Evolutionary conservation across 2,797 vertebrate genomes (phyloP), one percentile per base, ranked within the genome.

Genomic region (Myripristis jacobus): DNA sequence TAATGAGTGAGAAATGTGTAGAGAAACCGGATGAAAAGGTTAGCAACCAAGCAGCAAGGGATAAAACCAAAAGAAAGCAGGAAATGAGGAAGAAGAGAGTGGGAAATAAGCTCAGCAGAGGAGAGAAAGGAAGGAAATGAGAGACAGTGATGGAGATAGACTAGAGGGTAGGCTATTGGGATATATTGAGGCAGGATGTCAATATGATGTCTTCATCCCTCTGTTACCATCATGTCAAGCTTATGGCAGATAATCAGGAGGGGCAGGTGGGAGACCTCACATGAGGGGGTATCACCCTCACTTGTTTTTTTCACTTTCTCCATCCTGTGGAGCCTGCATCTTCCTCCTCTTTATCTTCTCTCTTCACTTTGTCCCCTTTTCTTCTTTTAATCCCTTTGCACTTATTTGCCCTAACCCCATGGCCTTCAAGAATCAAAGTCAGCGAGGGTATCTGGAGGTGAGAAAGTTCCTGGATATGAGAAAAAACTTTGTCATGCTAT

Each of bases 191-290:
- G 81, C 77, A 82, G 81, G 67, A 87, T 87, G 88, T 79, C 87
- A 80, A 82, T 87, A 81, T 75, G 74, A 90, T 87, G 84, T 90
- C 81, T 89, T 87, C 75, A 87, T 87, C 79, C 75, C 63, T 75
- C 70, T 75, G 79, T 82, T 82, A 78, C 71, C 36, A 65, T 84
- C 86, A 81, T 77, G 79, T 89, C 84, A 85, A 48, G 72, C 59
- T 59, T 84, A 87, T 66, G 79, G 76, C 80, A 88, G 82, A 80
- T 77, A 78, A 88, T 84, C 76, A 77, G 65, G 57, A 72, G 80
- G 69, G 74, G 71, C 80, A 87, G 82, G 81, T 87, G 75, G 79
- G 66, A 82, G 64, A 56, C 63, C 64, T 82, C 79, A 82, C 79
- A 75, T 41, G n/a, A 41, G 74, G 75, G 68, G 79, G 59, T 66